Conservation (phyloP, 2,113 vertebrate genomes). For the Neopipo cinnamomea region DNA sequence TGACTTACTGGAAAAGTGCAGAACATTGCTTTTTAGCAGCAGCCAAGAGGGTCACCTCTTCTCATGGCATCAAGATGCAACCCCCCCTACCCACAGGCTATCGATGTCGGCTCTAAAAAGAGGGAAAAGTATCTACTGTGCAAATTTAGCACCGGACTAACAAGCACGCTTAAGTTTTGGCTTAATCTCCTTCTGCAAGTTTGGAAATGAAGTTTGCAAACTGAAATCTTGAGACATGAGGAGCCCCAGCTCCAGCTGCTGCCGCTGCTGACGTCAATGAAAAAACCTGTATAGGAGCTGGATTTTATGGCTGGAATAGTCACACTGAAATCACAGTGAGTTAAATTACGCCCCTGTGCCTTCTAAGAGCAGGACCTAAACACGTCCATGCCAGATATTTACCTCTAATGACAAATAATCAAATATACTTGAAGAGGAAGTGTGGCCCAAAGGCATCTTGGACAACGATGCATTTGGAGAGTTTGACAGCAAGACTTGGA, state of each 20-base stretch:
- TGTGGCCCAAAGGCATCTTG: background rate
- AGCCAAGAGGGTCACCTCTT: background rate
- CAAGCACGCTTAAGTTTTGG: background rate
- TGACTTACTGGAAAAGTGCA: conserved; percentile 93
- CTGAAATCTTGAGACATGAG: background rate
- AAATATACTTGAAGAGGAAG: background rate
- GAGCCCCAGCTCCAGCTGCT: conserved; percentile 46
- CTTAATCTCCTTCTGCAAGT: background rate
- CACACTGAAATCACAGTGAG: conserved; percentile 21
- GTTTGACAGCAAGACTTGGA: background rate
- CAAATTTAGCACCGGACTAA: background rate
- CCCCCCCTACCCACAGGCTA: background rate
- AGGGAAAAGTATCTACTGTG: background rate
- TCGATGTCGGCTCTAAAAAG: background rate
- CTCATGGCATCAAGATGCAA: background rate
- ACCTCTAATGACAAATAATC: conserved; percentile 16
- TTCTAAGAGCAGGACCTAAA: background rate
- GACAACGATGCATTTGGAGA: background rate
- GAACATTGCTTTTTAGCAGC: conserved; percentile 54
- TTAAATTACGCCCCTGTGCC: conserved; percentile 30
- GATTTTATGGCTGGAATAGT: conserved; percentile 50
- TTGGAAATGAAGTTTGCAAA: conserved; percentile 8
- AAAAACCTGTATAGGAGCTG: conserved; percentile 7
- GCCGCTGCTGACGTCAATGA: conserved; percentile 37
- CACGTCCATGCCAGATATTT: background rate